Base-by-base conservation (phyloP, 1,140 invertebrate genomes). In the Papilio aristodemus region DNA sequence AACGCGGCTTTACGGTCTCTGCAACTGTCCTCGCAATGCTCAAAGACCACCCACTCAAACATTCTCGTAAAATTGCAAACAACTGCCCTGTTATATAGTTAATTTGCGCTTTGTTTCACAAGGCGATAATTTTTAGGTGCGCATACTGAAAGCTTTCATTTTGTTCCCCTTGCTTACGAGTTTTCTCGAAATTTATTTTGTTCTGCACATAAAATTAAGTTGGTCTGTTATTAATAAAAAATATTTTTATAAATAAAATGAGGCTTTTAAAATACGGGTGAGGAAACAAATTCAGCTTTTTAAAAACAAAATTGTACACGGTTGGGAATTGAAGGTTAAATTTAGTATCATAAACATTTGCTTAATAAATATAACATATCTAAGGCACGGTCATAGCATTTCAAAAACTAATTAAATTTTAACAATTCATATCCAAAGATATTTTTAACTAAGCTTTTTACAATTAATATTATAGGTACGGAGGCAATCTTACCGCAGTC, bases 21-120 rank as follows among this genome's bases (percentile, higher is more conserved):
- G 58, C 58, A 60, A 60, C 58, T 60, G 36, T 60, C 58, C 58
- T 60, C 58, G 32, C 58, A 60, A n/a, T 19, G 32, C 58, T 60
- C 32, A 14, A n/a, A 58, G 58, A 8, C 36, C 27, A 19, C 58
- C 32, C 58, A 38, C 58, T 60, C 58, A 60, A 60, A 60, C 8
- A 38, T 14, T 60, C 14, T 38, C 58, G 32, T 60, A 60, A 60
- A 60, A 37, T 37, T 60, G 58, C 58, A 60, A 60, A 60, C 58
- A 37, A 37, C 36, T 60, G 58, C n/a, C 14, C 36, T 60, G 58
- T 60, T 60, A 17, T 36, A 60, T 60, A 14, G 58, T 36, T 60
- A 60, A 60, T 37, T 37, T 32, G 32, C 58, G 59, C 59, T 62
- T 38, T 36, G 32, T 37, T 62, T 36, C 59, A 62, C 46, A 54